Conservation (phyloP, 2,113 vertebrate species). For the Dromas ardeola region DNA sequence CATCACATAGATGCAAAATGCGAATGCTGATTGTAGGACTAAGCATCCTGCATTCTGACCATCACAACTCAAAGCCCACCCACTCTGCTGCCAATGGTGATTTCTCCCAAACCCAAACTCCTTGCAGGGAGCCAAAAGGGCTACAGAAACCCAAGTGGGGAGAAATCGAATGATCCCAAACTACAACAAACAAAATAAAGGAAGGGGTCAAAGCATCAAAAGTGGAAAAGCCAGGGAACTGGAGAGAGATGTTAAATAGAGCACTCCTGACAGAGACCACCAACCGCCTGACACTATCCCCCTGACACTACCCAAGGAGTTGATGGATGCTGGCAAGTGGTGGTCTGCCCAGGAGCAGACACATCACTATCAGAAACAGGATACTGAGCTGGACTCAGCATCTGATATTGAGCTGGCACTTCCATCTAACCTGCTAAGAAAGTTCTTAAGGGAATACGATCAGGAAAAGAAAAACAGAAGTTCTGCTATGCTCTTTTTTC, state of each 20-base stretch:
- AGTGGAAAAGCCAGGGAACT: neutral
- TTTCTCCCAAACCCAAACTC: neutral
- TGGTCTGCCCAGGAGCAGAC: neutral
- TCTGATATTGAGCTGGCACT: neutral
- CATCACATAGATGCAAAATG: neutral
- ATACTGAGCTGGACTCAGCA: neutral
- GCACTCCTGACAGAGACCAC: neutral
- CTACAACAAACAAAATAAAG: neutral
- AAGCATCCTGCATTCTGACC: neutral
- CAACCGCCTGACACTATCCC: no score
- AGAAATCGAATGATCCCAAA: neutral
- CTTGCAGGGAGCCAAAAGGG: neutral
- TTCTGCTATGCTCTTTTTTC: neutral
- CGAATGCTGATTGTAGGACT: neutral
- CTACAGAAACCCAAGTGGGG: neutral
- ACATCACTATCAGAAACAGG: neutral
- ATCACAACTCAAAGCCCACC: neutral
- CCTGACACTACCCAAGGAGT: no score
- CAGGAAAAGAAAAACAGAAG: neutral
- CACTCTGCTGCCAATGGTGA: neutral
- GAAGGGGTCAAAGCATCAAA: neutral
- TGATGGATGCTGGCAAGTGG: neutral
- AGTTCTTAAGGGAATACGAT: neutral
- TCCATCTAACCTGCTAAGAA: neutral
- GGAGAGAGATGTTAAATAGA: neutral